Percentiles rank a stretch among this genome's conserved stretches.
Conservation (phyloP, 2,797 vertebrate genomes). For the Clamator glandarius region DNA sequence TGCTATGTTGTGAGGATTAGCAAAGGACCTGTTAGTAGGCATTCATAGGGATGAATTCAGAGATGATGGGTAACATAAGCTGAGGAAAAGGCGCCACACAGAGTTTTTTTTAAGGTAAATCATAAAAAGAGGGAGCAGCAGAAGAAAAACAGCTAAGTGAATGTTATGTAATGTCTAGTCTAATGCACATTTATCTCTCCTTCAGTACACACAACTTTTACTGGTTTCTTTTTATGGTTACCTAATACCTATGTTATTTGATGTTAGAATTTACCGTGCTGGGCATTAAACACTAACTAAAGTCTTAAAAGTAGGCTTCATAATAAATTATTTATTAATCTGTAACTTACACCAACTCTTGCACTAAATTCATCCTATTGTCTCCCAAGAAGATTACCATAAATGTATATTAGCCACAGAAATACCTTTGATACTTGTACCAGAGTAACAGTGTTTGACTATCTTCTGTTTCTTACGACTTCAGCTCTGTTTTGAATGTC, state of each 20-base stretch:
- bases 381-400: not conserved
- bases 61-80: not conserved
- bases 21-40: not conserved
- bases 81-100: not conserved
- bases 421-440: not conserved
- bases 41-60: not conserved
- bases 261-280: not conserved
- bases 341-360: not conserved
- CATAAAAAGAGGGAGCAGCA: not conserved
- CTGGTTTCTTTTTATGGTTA: not conserved
- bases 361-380: not conserved
- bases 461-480: not conserved
- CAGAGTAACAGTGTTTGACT: not conserved
- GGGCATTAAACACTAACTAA: not conserved
- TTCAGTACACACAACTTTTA: slow-evolving; percentile 2
- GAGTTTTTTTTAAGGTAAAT: not conserved
- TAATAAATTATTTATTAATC: not conserved
- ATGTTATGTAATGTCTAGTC: not conserved
- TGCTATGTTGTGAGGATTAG: not conserved
- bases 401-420: not conserved
- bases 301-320: not conserved
- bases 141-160: not conserved
- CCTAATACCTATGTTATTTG: not conserved
- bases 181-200: slow-evolving; percentile 15
- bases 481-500: not conserved